phyloP scores from a whole-genome alignment of 2,797 vertebrate genomes.

The Antrozous pallidus region DNA sequence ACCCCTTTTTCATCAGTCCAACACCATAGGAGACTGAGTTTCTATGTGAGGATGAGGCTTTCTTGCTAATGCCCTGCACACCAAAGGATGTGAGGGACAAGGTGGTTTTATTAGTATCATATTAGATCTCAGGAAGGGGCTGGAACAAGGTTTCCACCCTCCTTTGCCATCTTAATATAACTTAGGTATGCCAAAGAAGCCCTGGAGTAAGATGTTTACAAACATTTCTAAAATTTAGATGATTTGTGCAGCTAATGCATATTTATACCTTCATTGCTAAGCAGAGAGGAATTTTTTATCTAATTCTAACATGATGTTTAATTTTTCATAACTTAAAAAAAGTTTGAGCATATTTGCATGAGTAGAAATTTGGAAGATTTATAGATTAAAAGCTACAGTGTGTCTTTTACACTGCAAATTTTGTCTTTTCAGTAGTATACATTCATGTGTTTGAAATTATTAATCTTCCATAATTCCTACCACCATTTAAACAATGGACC shows the following conservation, averaged over 20 bases:
- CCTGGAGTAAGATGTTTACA: slow-evolving; percentile 12
- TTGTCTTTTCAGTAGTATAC: slow-evolving; percentile 46
- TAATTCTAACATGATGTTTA: slow-evolving; percentile 62
- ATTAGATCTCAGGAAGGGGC: slow-evolving; percentile 45
- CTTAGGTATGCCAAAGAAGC: neutral
- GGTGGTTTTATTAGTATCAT: slow-evolving; percentile 1
- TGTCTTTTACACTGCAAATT: slow-evolving; percentile 59
- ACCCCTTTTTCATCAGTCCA: neutral
- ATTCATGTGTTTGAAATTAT: slow-evolving; percentile 48
- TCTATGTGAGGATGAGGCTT: slow-evolving; percentile 2
- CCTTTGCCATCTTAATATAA: slow-evolving; percentile 13
- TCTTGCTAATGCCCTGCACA: neutral
- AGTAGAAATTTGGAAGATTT: slow-evolving; percentile 71
- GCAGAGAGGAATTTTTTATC: slow-evolving; percentile 42
- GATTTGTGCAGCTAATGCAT: slow-evolving; percentile 57
- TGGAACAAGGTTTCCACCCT: neutral
- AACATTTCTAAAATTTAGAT: slow-evolving; percentile 44
- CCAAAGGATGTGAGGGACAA: neutral
- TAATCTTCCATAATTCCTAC: slow-evolving; percentile 69
- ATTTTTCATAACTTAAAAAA: slow-evolving; percentile 55
- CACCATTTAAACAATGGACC: slow-evolving; percentile 55
- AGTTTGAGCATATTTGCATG: slow-evolving; percentile 59
- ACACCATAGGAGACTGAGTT: slow-evolving; percentile 2
- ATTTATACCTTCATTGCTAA: slow-evolving; percentile 56
- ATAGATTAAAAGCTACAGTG: slow-evolving; percentile 60